Conservation (phyloP, 2,888 invertebrate genomes). For the Hypena proboscidalis region DNA sequence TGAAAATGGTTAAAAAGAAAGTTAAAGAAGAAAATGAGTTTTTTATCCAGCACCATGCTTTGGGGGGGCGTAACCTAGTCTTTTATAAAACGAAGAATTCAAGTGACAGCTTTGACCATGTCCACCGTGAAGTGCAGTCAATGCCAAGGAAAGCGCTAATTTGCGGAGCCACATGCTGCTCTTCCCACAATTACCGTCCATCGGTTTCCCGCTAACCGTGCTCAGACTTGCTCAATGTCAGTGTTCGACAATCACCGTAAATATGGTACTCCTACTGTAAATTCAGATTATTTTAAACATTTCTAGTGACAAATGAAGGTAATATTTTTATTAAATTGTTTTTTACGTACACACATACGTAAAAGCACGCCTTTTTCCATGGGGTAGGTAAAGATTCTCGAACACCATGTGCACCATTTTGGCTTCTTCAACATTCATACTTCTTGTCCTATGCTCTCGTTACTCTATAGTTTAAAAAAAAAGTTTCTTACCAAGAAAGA, state of each 20-base stretch:
- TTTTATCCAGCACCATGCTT: no score
- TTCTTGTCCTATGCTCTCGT: no score
- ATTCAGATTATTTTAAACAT: slow-evolving; percentile 12
- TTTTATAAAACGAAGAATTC: neutral
- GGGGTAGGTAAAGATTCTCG: no score
- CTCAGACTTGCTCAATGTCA: slow-evolving; percentile 23
- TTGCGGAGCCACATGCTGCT: slow-evolving; percentile 45
- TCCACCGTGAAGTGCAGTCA: slow-evolving; percentile 26
- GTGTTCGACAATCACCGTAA: slow-evolving; percentile 16
- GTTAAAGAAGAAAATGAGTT: no score
- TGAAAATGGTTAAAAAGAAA: no score
- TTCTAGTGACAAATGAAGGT: slow-evolving; percentile 37
- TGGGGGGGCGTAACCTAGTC: no score
- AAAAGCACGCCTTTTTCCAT: no score
- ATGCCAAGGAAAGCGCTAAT: slow-evolving; percentile 38
- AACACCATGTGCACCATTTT: no score
- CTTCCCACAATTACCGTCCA: slow-evolving; percentile 48
- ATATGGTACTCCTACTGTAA: slow-evolving; percentile 22
- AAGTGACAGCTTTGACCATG: neutral
- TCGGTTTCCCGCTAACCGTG: slow-evolving; percentile 29
- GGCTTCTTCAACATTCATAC: no score
- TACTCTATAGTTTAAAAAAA: no score
- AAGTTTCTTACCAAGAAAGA: no score
- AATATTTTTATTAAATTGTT: slow-evolving; percentile 12
- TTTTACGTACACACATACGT: no score